Conservation (phyloP, 2,113 vertebrate genomes). For the Upupa epops region DNA sequence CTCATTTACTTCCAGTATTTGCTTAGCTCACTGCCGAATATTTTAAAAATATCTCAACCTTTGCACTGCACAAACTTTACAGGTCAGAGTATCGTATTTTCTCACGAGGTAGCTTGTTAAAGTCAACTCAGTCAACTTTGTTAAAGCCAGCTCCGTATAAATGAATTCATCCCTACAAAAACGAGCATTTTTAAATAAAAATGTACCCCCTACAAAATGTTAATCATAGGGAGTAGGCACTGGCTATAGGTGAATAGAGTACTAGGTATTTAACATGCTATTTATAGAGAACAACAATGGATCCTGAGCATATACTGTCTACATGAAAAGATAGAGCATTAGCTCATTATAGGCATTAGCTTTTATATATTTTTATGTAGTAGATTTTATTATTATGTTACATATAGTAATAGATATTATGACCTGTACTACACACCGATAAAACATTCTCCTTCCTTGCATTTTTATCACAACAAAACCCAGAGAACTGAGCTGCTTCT, state of each 20-base stretch:
- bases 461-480: not conserved
- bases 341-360: too few species aligned
- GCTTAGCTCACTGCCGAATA: not conserved
- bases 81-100: not conserved
- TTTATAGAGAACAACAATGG: not conserved
- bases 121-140: not conserved
- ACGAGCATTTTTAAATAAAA: not conserved
- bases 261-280: not conserved
- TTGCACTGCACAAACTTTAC: not conserved
- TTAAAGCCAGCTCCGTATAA: not conserved
- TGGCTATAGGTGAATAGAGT: not conserved
- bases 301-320: not conserved
- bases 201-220: not conserved
- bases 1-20: not conserved
- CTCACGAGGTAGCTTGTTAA: not conserved
- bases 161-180: not conserved
- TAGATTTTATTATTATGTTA: too few species aligned
- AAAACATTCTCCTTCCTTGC: not conserved
- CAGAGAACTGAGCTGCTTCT: not conserved
- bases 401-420: too few species aligned
- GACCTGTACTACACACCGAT: too few species aligned
- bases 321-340: not conserved
- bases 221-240: not conserved
- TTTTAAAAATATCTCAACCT: conserved; percentile 26
- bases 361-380: too few species aligned